These are phyloP conservation scores for Eupsittula cactorum DNA, from an alignment of 2,113 vertebrate species.

Conservation along the genomic window DNA sequence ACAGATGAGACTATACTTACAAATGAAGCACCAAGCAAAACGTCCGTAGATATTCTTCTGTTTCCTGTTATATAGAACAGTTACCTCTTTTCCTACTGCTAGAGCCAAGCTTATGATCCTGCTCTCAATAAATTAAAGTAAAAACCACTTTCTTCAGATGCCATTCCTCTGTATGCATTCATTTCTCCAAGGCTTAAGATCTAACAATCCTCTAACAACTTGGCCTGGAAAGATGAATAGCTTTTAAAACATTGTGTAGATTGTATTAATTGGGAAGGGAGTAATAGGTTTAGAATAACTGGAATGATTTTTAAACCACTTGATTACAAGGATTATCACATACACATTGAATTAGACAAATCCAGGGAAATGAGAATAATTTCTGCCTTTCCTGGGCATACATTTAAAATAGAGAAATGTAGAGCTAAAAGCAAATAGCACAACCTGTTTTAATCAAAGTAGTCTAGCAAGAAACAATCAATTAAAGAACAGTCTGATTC, in stretches of 20 bases:
- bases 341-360: conserved; percentile 73
- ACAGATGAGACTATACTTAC: neutral
- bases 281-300: conserved; percentile 70
- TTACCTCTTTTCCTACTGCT: neutral
- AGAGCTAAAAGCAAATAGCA: conserved; percentile 82
- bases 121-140: conserved; percentile 59
- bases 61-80: neutral
- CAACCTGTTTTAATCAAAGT: conserved; percentile 87
- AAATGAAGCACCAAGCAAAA: neutral
- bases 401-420: conserved; percentile 78
- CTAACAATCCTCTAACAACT: conserved; percentile 69
- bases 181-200: conserved; percentile 74
- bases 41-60: neutral
- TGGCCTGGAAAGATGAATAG: conserved; percentile 75
- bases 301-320: conserved; percentile 66
- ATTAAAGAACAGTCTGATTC: conserved; percentile 89
- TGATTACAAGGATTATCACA: conserved; percentile 73
- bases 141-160: conserved; percentile 63
- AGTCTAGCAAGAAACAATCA: conserved; percentile 88
- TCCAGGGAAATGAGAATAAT: conserved; percentile 75
- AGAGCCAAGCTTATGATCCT: neutral
- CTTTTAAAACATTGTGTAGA: conserved; percentile 74
- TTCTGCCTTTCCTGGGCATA: conserved; percentile 68
- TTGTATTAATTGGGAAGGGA: conserved; percentile 72
- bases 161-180: conserved; percentile 67